Evolutionary conservation across 2,113 vertebrate species (phyloP), one percentile per base, ranked within the genome.

Genomic region (Lamprotornis superbus): DNA sequence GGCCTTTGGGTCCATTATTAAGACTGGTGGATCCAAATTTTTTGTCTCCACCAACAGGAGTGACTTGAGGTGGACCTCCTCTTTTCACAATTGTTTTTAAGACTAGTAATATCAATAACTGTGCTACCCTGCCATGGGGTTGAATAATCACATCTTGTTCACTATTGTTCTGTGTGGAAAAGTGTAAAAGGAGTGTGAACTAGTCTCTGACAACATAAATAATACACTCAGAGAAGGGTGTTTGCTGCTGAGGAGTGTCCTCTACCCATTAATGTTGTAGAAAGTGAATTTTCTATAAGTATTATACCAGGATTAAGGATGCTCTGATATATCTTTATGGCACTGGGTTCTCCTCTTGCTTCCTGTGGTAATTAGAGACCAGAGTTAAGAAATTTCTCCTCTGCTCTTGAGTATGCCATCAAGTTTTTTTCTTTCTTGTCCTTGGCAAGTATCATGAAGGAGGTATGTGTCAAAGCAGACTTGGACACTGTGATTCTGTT

Each of bases 321-420:
- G 30, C 33, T 35, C 28, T 40, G 55, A 53, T 12, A 55, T 50
- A 44, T 1, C 3, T 65, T 13, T 39, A 1, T 0, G 2, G 44
- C 28, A 21, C 14, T n/a, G 40, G 14, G 8, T 55, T 92, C 47
- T 71, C n/a, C 68, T 65, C 40, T 76, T 52, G 18, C 57, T 13
- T 56, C 47, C 60, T 2, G 1, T 47, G 57, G 40, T 19, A 16
- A 68, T 31, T 10, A 20, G 42, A 59, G 12, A 80, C 23, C 0
- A 35, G n/a, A 44, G 39, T 42, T 65, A 64, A 23, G 57, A 64
- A 65, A 22, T 75, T 56, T 50, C 30, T 74, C 39, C 20, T 78
- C 56, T 1, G 1, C 47, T 65, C n/a, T 63, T 2, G 2, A 65
- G 22, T 21, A 27, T 79, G 56, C 20, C 33, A 28, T 42, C 37